Percentiles rank a stretch among this genome's conserved stretches.
phyloP scores from a whole-genome alignment of 2,888 invertebrate genomes.

The Phalera bucephala region DNA sequence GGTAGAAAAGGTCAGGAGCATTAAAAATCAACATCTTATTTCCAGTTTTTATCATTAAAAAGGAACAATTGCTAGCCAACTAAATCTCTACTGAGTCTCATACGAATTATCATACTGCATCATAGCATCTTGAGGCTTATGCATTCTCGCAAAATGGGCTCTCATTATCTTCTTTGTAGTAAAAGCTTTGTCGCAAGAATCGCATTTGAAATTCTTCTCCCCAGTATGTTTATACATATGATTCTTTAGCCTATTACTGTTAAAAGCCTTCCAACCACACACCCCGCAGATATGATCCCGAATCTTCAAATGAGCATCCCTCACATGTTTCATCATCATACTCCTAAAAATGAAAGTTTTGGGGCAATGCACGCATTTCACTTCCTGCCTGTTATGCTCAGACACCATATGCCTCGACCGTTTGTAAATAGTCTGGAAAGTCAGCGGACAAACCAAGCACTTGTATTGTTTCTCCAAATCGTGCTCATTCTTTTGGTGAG shows the following conservation, averaged over 20 bases:
- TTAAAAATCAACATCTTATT: too few species aligned
- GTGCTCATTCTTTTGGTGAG: conserved; percentile 71
- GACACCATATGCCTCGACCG: conserved; percentile 68
- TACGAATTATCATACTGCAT: conserved; percentile 51
- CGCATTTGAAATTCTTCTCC: conserved; percentile 74
- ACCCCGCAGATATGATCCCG: conserved; percentile 65
- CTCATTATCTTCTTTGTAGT: conserved; percentile 73
- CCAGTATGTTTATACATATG: conserved; percentile 78
- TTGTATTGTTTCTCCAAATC: conserved; percentile 75
- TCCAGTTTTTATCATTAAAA: too few species aligned
- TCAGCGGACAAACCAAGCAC: conserved; percentile 69
- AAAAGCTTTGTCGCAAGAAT: conserved; percentile 68
- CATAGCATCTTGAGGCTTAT: conserved; percentile 40
- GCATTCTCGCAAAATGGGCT: conserved; percentile 69
- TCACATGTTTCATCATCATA: conserved; percentile 74
- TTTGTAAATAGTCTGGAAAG: conserved; percentile 68
- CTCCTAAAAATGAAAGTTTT: conserved; percentile 72
- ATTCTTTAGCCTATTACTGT: conserved; percentile 74
- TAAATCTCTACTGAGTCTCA: conserved; percentile 31
- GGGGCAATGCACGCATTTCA: conserved; percentile 72
- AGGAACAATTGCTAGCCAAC: too few species aligned
- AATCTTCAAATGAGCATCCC: conserved; percentile 69
- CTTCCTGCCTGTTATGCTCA: conserved; percentile 63
- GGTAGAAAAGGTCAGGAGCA: too few species aligned
- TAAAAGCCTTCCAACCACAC: conserved; percentile 71